Evolutionary conservation across 2,113 vertebrate genomes (phyloP).

Genomic region (Oophaga pumilio): DNA sequence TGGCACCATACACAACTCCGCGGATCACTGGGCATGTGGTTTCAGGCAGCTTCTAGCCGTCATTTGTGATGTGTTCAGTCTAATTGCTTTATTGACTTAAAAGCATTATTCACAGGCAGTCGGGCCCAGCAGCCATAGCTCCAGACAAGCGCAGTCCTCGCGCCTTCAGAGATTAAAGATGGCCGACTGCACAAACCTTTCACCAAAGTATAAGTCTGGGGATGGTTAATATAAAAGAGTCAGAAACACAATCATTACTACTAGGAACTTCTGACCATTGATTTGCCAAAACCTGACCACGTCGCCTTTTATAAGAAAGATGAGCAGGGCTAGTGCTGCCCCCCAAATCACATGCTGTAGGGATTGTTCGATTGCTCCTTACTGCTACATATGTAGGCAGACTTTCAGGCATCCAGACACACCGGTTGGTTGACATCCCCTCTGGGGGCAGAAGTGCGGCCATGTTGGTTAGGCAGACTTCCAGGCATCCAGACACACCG

Average conservation of each 20-base stretch:
- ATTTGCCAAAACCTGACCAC: not conserved
- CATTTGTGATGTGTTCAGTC: slow-evolving; percentile 37
- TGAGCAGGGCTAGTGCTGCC: not conserved
- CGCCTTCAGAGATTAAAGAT: slow-evolving; percentile 42
- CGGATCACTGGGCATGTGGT: slow-evolving; percentile 24
- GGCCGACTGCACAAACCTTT: slow-evolving; percentile 33
- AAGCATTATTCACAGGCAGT: slow-evolving; percentile 47
- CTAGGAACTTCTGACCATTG: not conserved
- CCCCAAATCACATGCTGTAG: not conserved
- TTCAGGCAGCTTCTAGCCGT: not conserved
- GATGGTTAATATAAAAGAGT: not conserved
- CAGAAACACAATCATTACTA: not conserved
- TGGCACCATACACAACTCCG: not conserved
- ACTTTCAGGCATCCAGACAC: too few species aligned
- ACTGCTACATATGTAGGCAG: too few species aligned
- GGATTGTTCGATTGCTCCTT: not conserved
- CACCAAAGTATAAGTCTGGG: not conserved
- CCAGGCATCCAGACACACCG: too few species aligned
- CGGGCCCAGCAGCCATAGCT: slow-evolving; percentile 35
- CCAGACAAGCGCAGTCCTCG: slow-evolving; percentile 15
- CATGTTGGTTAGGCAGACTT: too few species aligned
- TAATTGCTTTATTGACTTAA: slow-evolving; percentile 55
- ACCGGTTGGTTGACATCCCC: too few species aligned
- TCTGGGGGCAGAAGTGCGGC: too few species aligned
- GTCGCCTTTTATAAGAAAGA: not conserved